A percentile compares a stretch with the other conserved stretches of the same genome.
These are phyloP conservation scores for Eurytoma californica DNA, from an alignment of 2,888 invertebrate species.

Conservation along the genomic window DNA sequence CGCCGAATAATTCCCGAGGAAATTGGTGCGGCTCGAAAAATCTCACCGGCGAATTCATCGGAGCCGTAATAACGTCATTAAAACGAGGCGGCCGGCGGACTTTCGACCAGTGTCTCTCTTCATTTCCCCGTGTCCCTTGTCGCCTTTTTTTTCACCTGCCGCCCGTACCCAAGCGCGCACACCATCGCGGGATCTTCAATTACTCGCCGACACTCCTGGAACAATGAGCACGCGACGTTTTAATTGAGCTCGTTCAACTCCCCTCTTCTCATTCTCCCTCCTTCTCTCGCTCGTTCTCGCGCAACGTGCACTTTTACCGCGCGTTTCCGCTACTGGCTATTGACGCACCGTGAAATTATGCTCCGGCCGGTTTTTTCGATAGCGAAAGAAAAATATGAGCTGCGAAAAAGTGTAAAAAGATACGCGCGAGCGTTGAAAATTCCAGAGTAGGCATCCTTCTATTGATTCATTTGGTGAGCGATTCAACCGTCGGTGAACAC, in stretches of 20 bases:
- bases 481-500: too few relatives aligned
- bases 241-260: slow-evolving; percentile 59
- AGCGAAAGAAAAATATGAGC: too few relatives aligned
- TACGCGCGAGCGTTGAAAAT: too few relatives aligned
- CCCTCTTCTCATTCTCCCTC: slow-evolving; percentile 1
- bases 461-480: too few relatives aligned
- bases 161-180: not conserved
- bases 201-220: slow-evolving; percentile 57
- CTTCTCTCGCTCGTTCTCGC: not conserved
- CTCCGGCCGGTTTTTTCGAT: not conserved
- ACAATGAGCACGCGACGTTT: slow-evolving; percentile 62
- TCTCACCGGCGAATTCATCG: not conserved
- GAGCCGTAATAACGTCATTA: slow-evolving; percentile 45
- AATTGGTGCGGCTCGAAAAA: slow-evolving; percentile 9
- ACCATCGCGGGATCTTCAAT: slow-evolving; percentile 58
- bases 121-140: not conserved
- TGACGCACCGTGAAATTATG: not conserved
- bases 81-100: slow-evolving; percentile 2
- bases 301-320: not conserved
- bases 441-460: too few relatives aligned
- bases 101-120: slow-evolving; percentile 5
- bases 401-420: too few relatives aligned
- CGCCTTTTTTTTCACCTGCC: not conserved
- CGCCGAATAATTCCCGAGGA: not conserved
- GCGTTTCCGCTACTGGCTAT: not conserved